A percentile compares a stretch with the other conserved stretches of the same genome.
Evolutionary conservation across 2,888 invertebrate genomes (phyloP).

Genomic region (Hydrotaea cyrtoneurina): DNA sequence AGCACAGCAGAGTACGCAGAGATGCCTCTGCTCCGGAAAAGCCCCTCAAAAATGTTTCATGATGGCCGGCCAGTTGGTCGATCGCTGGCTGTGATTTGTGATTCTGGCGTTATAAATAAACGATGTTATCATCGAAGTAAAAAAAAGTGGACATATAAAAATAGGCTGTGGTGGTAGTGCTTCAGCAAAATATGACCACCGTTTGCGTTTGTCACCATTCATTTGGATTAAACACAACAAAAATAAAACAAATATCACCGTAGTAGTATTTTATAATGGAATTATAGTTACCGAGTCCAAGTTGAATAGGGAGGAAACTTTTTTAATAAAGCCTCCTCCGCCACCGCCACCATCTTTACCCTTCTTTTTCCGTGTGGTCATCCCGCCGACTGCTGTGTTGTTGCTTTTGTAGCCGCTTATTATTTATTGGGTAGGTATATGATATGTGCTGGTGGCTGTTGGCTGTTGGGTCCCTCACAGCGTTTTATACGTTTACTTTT

Average conservation of each 20-base stretch:
- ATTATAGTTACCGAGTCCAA: conserved; percentile 86
- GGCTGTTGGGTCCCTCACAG: conserved; percentile 31
- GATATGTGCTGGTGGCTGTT: background rate
- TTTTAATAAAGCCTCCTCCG: conserved; percentile 88
- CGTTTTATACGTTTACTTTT: conserved; percentile 29
- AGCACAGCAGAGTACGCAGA: background rate
- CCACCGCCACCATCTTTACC: conserved; percentile 82
- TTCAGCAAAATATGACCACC: background rate
- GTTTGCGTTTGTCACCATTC: background rate
- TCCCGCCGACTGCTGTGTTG: conserved; percentile 71
- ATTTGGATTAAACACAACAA: conserved; percentile 5
- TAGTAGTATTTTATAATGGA: background rate
- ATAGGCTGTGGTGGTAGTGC: conserved; percentile 12
- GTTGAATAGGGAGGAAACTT: conserved; percentile 93
- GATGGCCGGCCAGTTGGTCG: background rate
- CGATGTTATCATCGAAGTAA: conserved; percentile 61
- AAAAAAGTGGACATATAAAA: conserved; percentile 36
- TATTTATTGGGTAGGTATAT: conserved; percentile 46
- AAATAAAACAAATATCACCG: background rate
- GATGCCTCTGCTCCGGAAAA: conserved; percentile 18
- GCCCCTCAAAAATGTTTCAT: conserved; percentile 35
- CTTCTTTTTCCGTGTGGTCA: conserved; percentile 87
- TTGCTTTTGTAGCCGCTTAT: conserved; percentile 1
- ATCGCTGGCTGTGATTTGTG: background rate
- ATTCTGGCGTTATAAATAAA: conserved; percentile 62